Base-by-base conservation (phyloP, 1,140 invertebrate genomes). In the Drosophila leontia region DNA sequence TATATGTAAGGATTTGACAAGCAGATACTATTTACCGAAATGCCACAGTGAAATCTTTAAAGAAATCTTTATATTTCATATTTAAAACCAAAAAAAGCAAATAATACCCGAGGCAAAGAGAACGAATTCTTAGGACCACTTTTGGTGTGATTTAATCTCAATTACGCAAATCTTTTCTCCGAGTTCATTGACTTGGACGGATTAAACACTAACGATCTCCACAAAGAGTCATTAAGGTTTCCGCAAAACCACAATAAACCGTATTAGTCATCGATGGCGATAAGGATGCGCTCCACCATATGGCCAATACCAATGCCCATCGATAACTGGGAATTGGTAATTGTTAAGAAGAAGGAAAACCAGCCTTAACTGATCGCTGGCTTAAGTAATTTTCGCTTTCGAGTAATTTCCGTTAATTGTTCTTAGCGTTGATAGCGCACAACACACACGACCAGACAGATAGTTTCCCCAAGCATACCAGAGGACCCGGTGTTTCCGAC, bases 391-490 rank as follows among this genome's bases (percentile, higher is more conserved):
- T 71, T 71, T 35, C 42, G 15, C 19, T 48, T 7, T 3, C 7
- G 42, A 71, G 4, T 72, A 72, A 72, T 71, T 72, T 72, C 51
- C 51, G 11, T 23, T 72, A 72, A 74, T 72, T 51, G 70, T 51
- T 42, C 13, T n/a, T 29, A n/a, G 3, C 19, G 9, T 15, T 12
- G 45, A 68, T 67, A 42, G 62, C 62, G 41, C 65, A 39, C 32
- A n/a, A 3, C 23, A 39, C 9, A 39, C 23, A 34, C n/a, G 15
- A 37, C 13, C 0, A 11, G 17, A n/a, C 6, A 17, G 32, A 53
- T 32, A 29, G 47, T 29, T 35, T 29, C 13, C 32, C 12, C 34
- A 3, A 15, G 39, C 62, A 48, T 74, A 74, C 70, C 70, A 72
- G 13, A 51, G 19, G 35, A 60, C 70, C 45, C 32, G 23, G 26